A percentile compares a stretch with the other conserved stretches of the same genome.
phyloP scores from a whole-genome alignment of 2,797 vertebrate species.

The Lacerta agilis region DNA sequence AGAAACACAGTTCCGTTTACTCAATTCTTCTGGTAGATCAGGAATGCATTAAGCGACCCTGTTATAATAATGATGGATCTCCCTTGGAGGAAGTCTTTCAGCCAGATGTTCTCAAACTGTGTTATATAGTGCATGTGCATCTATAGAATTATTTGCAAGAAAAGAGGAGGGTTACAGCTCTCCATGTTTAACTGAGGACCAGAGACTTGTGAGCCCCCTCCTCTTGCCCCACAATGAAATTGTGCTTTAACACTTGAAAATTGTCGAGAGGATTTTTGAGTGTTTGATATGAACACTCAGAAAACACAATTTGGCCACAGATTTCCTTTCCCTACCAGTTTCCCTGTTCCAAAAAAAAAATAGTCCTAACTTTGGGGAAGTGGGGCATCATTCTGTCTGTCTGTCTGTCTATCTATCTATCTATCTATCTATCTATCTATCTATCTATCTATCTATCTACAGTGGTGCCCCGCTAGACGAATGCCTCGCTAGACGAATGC shows the following conservation, averaged over 20 bases:
- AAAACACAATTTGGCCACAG: neutral
- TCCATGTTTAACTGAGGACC: neutral
- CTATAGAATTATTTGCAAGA: neutral
- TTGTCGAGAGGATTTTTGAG: neutral
- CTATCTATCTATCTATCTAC: no score
- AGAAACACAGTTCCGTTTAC: neutral
- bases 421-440: no score
- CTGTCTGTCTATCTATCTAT: no score
- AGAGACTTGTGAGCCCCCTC: neutral
- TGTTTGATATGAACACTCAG: neutral
- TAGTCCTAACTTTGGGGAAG: neutral
- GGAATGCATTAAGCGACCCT: neutral
- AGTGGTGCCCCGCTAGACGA: no score
- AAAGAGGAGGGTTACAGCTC: neutral
- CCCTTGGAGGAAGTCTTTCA: neutral
- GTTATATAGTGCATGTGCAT: neutral
- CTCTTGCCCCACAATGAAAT: neutral
- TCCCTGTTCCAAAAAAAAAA: neutral
- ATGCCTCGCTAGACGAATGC: no score
- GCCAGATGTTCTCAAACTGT: neutral
- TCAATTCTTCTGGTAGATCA: constrained; percentile 7
- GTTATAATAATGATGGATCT: neutral
- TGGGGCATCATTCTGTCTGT: neutral
- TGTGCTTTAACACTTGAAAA: neutral
- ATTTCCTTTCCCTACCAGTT: neutral